Base-by-base conservation (phyloP, 1,140 invertebrate species). In the Drosophila cardini region DNA sequence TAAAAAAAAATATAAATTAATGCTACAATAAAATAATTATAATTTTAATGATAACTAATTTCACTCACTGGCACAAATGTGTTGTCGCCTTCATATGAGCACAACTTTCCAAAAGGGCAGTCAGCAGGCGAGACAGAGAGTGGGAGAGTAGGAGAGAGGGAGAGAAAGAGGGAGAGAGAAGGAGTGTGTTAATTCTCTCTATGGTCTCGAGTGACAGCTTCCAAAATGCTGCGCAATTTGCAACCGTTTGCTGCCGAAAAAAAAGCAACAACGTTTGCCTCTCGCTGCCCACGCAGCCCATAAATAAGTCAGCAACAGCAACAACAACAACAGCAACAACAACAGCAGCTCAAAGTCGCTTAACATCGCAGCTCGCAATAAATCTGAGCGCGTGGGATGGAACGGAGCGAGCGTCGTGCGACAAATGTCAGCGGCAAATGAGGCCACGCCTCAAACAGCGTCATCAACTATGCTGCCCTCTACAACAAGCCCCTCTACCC, bases 261-360 rank as follows among this genome's bases (percentile, higher is more conserved):
- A 78, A 45, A 55, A 34, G n/a, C 57, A 69, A 60, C 72, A 70
- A 21, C 58, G 62, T 34, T 15, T 48, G 46, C 42, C 26, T 13
- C 36, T 38, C 40, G 42, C 75, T 71, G 78, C 81, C 81, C 82
- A 85, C 81, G 81, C 81, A 69, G 52, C 78, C 63, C 83, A 86
- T 89, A 86, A 83, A 86, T 89, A 85, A 85, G 81, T 76, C 83
- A 78, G 78, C 81, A 84, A 77, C 80, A 85, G 73, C 79, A 78
- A 64, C 76, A 77, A 50, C 43, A 38, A 13, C 58, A 15, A 2
- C 42, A 21, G 36, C 45, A 36, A 13, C 38, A 45, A 32, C 40
- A 60, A 16, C 26, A 61, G n/a, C 2, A 48, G 15, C 42, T 36
- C 58, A 11, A 32, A 48, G 26, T 70, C 68, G 68, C 60, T 71